Conservation (phyloP, 2,113 vertebrate species). For the human (Homo sapiens) region DNA sequence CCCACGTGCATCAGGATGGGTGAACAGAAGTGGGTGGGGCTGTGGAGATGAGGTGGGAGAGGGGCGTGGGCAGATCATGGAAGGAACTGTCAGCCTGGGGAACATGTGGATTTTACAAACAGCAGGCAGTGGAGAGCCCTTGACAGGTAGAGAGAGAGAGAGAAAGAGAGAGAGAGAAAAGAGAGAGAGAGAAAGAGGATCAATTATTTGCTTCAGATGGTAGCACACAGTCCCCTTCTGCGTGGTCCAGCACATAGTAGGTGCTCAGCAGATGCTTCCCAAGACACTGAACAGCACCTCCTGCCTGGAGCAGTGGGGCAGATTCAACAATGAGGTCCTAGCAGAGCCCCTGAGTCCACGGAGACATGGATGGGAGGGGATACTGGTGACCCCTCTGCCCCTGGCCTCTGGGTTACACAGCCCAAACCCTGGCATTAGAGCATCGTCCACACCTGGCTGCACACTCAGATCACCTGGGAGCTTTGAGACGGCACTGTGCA, state of each 20-base stretch:
- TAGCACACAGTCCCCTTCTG: not conserved
- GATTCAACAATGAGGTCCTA: not conserved
- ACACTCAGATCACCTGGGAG: not conserved
- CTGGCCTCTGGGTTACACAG: not conserved
- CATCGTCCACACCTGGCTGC: not conserved
- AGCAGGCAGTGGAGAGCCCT: no score
- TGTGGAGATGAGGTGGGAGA: no score
- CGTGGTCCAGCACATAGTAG: no score
- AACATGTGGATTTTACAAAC: no score
- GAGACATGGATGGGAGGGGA: not conserved
- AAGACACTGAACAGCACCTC: not conserved
- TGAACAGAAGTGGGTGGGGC: no score
- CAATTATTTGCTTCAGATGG: no score
- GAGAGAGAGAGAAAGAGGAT: no score
- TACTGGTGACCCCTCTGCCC: not conserved
- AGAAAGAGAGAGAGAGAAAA: no score
- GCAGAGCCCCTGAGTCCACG: not conserved
- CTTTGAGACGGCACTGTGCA: fast-evolving
- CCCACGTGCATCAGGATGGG: no score
- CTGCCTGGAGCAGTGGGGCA: not conserved
- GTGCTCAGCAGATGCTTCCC: not conserved
- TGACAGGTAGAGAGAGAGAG: no score
- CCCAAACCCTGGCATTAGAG: not conserved
- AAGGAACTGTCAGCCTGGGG: no score
- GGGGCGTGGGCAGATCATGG: fast-evolving